Evolutionary conservation across 2,113 vertebrate species (phyloP).

Genomic region (Ascaphus truei): DNA sequence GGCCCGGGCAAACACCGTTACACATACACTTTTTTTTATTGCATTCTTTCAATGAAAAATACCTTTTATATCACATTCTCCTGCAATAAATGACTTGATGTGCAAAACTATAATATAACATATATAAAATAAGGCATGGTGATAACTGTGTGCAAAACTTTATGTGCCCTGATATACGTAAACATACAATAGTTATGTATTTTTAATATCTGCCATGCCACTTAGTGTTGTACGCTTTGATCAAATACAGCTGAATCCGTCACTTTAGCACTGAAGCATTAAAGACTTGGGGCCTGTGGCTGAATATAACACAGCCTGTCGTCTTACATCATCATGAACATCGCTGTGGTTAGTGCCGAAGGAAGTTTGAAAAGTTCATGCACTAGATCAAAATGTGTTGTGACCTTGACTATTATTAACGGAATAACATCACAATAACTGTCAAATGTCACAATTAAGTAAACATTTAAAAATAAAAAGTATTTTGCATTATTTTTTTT

Average conservation of each 20-base stretch:
- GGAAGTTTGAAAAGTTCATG: neutral
- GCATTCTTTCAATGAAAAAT: no score
- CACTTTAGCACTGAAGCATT: constrained; percentile 11
- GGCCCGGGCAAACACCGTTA: no score
- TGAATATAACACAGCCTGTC: neutral
- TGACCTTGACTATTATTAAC: no score
- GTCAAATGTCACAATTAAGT: no score
- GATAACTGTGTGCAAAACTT: neutral
- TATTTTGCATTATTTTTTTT: no score
- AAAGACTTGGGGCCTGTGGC: neutral
- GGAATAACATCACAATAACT: no score
- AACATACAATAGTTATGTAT: neutral
- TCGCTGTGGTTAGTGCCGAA: neutral
- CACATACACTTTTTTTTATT: no score
- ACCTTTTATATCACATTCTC: neutral
- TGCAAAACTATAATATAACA: neutral
- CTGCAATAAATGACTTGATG: neutral
- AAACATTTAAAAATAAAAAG: no score
- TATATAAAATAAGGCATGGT: neutral
- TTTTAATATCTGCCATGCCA: neutral
- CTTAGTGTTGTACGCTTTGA: neutral
- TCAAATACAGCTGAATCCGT: neutral
- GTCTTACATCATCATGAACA: neutral
- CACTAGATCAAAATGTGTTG: neutral
- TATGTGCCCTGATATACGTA: neutral